Conservation (phyloP, 2,888 invertebrate species). For the Drosophila gaucha region DNA sequence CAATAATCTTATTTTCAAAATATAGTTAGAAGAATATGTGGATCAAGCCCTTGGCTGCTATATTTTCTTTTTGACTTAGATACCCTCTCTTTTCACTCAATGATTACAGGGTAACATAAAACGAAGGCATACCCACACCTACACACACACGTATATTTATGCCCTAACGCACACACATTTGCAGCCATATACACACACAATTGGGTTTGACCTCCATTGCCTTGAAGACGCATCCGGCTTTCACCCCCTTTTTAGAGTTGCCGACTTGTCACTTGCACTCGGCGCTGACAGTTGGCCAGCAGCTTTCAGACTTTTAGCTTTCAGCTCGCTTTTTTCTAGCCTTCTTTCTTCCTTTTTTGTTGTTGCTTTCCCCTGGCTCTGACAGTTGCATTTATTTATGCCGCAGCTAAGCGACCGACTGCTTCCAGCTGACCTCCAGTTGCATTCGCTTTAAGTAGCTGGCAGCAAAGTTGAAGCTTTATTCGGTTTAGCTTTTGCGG, state of each 20-base stretch:
- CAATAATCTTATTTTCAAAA: neutral
- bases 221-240: constrained; percentile 52
- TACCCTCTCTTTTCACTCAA: neutral
- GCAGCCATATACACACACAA: constrained; percentile 17
- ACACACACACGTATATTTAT: constrained; percentile 1
- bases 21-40: too few species aligned
- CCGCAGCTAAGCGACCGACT: constrained; percentile 24
- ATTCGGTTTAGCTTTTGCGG: neutral
- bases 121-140: neutral
- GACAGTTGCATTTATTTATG: constrained; percentile 73
- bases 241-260: constrained; percentile 15
- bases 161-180: constrained; percentile 2
- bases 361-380: constrained; percentile 37
- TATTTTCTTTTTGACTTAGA: neutral
- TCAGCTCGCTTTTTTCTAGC: constrained; percentile 19
- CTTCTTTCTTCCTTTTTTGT: neutral
- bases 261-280: constrained; percentile 69
- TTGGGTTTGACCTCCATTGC: constrained; percentile 62
- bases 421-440: constrained; percentile 23
- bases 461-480: constrained; percentile 17
- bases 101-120: neutral
- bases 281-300: constrained; percentile 71
- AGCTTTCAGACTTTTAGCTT: constrained; percentile 54
- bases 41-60: neutral
- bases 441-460: constrained; percentile 25